These are phyloP conservation scores for Pantherophis guttatus DNA, from an alignment of 2,113 vertebrate species.

Conservation along the genomic window DNA sequence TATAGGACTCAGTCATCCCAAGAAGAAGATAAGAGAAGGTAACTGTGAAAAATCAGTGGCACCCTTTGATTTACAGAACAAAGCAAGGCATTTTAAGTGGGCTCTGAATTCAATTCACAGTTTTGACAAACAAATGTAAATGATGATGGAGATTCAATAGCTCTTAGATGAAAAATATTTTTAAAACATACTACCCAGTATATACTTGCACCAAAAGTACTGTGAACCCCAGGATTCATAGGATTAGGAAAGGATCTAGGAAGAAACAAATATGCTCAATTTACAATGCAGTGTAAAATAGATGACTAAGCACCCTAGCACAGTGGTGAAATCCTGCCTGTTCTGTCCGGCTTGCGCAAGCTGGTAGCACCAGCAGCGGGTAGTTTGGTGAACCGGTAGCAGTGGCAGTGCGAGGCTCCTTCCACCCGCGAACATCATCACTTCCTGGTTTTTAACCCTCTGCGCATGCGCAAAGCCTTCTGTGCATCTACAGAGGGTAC, in stretches of 20 bases:
- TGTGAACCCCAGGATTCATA: not conserved
- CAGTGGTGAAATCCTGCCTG: too few species aligned
- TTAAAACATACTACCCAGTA: not conserved
- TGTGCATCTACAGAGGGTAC: too few species aligned
- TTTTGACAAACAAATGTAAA: not conserved
- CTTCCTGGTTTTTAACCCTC: too few species aligned
- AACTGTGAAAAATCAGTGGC: not conserved
- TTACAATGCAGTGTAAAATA: not conserved
- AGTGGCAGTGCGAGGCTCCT: too few species aligned
- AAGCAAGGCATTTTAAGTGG: not conserved
- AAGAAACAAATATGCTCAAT: not conserved
- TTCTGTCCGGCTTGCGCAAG: too few species aligned
- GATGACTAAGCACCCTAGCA: not conserved
- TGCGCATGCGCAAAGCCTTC: too few species aligned
- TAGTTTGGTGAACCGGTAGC: too few species aligned
- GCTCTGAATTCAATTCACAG: not conserved
- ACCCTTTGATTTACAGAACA: not conserved
- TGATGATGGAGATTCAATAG: not conserved
- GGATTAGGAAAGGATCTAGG: not conserved
- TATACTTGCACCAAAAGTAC: not conserved
- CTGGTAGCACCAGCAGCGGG: too few species aligned
- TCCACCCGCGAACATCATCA: too few species aligned
- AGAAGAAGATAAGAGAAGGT: not conserved
- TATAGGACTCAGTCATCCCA: not conserved
- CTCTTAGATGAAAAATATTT: not conserved